phyloP scores from a whole-genome alignment of 2,888 invertebrate species.

The Orthosia cruda region DNA sequence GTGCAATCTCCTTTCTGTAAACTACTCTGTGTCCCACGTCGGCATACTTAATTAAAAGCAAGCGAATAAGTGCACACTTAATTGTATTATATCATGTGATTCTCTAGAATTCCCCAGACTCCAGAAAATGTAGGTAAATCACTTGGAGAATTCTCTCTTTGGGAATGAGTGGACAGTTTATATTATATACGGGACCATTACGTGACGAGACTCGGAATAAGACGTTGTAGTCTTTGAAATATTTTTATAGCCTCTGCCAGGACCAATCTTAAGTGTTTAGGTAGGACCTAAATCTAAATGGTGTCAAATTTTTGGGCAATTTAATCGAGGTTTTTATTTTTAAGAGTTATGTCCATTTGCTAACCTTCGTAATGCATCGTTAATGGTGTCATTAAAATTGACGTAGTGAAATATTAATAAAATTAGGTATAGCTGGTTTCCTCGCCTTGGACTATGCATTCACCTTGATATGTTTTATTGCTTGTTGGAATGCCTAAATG shows the following conservation, averaged over 20 bases:
- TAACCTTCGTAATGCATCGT: background rate
- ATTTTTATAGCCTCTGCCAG: slow-evolving; percentile 57
- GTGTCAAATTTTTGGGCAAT: slow-evolving; percentile 54
- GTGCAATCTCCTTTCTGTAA: slow-evolving; percentile 23
- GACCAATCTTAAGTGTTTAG: slow-evolving; percentile 56
- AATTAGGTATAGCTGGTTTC: background rate
- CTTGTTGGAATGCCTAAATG: background rate
- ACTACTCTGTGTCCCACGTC: slow-evolving; percentile 72
- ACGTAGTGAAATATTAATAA: too few species aligned
- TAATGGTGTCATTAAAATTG: slow-evolving; percentile 6
- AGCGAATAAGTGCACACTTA: slow-evolving; percentile 80
- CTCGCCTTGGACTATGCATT: slow-evolving; percentile 7
- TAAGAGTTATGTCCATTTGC: background rate
- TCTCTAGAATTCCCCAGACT: slow-evolving; percentile 66
- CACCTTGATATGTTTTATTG: slow-evolving; percentile 19
- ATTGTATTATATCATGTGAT: slow-evolving; percentile 81
- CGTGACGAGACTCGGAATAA: slow-evolving; percentile 60
- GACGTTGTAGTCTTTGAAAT: slow-evolving; percentile 54
- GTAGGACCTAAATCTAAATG: slow-evolving; percentile 51
- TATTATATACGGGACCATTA: slow-evolving; percentile 61
- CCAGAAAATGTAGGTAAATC: slow-evolving; percentile 71
- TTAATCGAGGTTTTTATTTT: slow-evolving; percentile 22
- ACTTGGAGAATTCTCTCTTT: slow-evolving; percentile 66
- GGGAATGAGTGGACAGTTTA: slow-evolving; percentile 66
- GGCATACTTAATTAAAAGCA: slow-evolving; percentile 79